Percentiles rank a stretch among this genome's conserved stretches.
Conservation (phyloP, 2,888 invertebrate genomes). For the Megalurothrips usitatus region DNA sequence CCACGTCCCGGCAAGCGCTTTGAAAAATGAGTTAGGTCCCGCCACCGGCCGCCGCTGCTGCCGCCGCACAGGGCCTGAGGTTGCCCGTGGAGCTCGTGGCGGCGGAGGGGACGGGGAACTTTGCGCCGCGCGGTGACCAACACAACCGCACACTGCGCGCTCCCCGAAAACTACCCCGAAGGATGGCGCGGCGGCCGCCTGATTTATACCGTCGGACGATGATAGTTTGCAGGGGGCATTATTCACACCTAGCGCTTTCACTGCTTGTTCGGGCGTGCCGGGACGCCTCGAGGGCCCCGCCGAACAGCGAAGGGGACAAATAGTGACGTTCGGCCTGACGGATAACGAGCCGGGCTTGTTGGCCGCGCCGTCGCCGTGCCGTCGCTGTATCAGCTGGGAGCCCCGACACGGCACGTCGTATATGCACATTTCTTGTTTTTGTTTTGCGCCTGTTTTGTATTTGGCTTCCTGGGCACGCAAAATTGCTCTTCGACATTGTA, state of each 20-base stretch:
- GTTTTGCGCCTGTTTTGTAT: no score
- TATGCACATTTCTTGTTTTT: no score
- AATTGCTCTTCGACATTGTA: no score
- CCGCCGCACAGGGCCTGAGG: not conserved
- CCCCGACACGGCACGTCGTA: no score
- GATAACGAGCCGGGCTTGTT: no score
- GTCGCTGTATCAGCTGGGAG: no score
- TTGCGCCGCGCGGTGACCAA: not conserved
- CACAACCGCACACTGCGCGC: not conserved
- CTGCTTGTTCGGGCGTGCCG: not conserved
- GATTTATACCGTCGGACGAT: conserved; percentile 19
- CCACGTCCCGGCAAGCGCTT: not conserved
- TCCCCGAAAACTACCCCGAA: not conserved
- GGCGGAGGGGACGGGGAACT: not conserved
- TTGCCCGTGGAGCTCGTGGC: not conserved
- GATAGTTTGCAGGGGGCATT: conserved; percentile 22
- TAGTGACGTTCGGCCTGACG: no score
- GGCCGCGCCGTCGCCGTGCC: no score
- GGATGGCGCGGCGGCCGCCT: not conserved
- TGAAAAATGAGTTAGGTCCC: conserved; percentile 10
- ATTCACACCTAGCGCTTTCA: conserved; percentile 13
- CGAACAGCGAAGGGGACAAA: no score
- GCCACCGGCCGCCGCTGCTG: not conserved
- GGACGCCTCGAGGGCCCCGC: no score
- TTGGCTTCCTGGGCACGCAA: no score